These are phyloP conservation scores for Galeopterus variegatus DNA, from an alignment of 2,113 vertebrate species.

Conservation along the genomic window DNA sequence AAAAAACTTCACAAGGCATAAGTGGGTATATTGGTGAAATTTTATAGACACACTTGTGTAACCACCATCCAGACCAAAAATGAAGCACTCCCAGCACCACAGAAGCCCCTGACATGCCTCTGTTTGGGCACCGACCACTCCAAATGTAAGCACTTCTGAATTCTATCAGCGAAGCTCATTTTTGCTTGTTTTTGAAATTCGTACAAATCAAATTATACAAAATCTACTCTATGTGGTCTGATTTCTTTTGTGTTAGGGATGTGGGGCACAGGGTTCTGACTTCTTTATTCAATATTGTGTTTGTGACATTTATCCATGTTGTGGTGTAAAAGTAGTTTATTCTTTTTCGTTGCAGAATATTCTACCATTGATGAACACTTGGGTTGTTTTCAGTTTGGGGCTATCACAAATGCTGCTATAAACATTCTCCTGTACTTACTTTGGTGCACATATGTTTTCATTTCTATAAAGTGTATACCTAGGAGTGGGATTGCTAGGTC, in stretches of 20 bases:
- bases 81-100: background rate
- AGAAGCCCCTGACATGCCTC: too few relatives aligned
- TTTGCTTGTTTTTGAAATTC: constrained; percentile 18
- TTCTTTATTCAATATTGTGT: background rate
- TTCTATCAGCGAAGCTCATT: too few relatives aligned
- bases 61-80: background rate
- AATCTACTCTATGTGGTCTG: background rate
- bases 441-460: background rate
- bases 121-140: too few relatives aligned
- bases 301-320: background rate
- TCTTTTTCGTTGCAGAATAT: constrained; percentile 20
- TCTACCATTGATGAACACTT: background rate
- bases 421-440: background rate
- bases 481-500: background rate
- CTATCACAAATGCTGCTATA: background rate
- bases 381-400: background rate
- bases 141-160: background rate
- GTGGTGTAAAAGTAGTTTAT: background rate
- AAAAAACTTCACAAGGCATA: background rate
- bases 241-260: background rate
- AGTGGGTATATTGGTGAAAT: background rate
- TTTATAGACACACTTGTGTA: background rate
- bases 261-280: background rate
- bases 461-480: background rate
- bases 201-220: background rate